Conservation (phyloP, 2,113 vertebrate genomes). For the Bos javanicus region DNA sequence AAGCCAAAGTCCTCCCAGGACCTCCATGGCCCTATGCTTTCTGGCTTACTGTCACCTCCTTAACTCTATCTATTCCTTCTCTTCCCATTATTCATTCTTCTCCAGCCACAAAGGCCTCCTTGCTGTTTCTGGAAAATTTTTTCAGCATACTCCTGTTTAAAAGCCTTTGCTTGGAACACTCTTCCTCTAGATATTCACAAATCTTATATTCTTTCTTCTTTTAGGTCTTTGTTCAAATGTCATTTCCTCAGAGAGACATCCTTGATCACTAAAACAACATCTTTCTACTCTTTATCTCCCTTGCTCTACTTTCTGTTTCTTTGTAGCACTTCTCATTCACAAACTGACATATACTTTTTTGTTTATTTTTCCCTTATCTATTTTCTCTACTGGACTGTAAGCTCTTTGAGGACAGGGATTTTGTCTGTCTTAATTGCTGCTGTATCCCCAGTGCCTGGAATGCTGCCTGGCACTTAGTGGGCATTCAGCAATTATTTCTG, state of each 20-base stretch:
- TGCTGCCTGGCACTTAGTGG: neutral
- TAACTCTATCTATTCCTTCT: neutral
- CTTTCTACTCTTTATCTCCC: neutral
- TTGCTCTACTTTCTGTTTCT: neutral
- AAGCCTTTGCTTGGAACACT: neutral
- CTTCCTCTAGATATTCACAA: neutral
- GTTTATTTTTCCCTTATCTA: neutral
- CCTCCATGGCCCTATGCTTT: neutral
- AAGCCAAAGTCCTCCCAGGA: neutral
- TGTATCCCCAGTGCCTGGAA: neutral
- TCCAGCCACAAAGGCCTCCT: neutral
- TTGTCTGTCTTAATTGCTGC: conserved; percentile 3
- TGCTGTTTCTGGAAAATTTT: conserved; percentile 5
- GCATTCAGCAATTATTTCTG: neutral
- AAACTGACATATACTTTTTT: neutral
- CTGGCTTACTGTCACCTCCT: neutral
- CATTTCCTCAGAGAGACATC: neutral
- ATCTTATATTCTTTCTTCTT: neutral
- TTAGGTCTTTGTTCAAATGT: conserved; percentile 31
- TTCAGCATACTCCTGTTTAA: neutral
- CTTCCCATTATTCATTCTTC: neutral
- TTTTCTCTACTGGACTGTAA: conserved; percentile 1
- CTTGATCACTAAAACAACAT: neutral
- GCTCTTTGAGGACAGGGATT: neutral
- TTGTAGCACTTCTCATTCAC: neutral